Base-by-base conservation (phyloP, 2,888 invertebrate species). In the Apodemia zela region DNA sequence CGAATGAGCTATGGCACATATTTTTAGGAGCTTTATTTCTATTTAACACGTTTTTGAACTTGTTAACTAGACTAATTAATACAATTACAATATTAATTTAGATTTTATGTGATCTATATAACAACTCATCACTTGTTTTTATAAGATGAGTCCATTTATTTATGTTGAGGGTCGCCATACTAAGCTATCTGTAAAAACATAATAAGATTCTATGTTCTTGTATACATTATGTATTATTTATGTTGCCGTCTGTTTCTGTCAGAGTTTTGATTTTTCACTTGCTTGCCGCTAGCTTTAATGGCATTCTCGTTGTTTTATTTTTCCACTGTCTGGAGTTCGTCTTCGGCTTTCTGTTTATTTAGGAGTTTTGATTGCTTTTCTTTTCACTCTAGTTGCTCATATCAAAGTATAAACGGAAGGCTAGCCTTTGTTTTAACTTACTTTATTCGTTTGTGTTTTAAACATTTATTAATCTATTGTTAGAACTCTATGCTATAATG, bases 311-410 rank as follows among this genome's bases (percentile, higher is more conserved):
- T 60, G 79, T 87, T 88, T 89, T 87, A 82, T 89, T 89, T 88
- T 87, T 86, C 86, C 87, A 87, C 77, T 82, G 87, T 89, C 86
- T 88, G 84, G 84, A 75, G 77, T 78, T 79, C 77, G 84, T 86
- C 85, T 86, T 78, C 74, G 78, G 78, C 76, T 79, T 81, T 80
- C 77, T 84, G 82, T 88, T 89, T 87, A 81, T 84, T 81, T 81
- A 82, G 73, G 81, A 83, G 78, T 82, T 87, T 81, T 80, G 80
- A 87, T 89, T 86, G 80, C 76, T 83, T 86, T 87, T 81, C 70
- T 65, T 69, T 68, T 69, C 61, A 61, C 61, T 67, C 57, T 38
- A 63, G 63, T 65, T 64, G 15, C 61, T 18, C n/a, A 59, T 61
- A 58, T 57, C 38, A 57, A 54, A 60, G 54, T 63, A 49, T 15